A percentile compares a stretch with the other conserved stretches of the same genome.
phyloP scores from a whole-genome alignment of 2,888 invertebrate genomes.

The Saturnia pavonia region DNA sequence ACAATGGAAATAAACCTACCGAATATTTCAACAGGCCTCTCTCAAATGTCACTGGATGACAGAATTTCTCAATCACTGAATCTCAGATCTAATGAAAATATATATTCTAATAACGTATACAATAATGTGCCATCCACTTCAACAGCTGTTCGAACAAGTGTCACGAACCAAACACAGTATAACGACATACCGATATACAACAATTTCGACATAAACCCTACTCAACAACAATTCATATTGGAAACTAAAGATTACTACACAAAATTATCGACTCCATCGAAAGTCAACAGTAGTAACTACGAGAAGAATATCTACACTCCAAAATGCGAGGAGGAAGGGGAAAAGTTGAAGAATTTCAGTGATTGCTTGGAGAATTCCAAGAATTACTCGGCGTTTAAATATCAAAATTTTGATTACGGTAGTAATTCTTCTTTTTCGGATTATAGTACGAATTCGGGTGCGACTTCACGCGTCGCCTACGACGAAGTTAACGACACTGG shows the following conservation, averaged over 20 bases:
- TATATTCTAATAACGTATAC: slow-evolving; percentile 56
- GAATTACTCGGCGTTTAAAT: slow-evolving; percentile 70
- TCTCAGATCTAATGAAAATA: slow-evolving; percentile 64
- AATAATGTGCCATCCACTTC: slow-evolving; percentile 45
- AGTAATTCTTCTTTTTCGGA: slow-evolving; percentile 45
- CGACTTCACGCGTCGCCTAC: slow-evolving; percentile 53
- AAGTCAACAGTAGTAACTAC: slow-evolving; percentile 53
- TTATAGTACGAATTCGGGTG: slow-evolving; percentile 41
- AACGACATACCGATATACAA: slow-evolving; percentile 65
- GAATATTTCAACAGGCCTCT: slow-evolving; percentile 44
- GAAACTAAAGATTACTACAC: slow-evolving; percentile 75
- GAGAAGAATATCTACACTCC: slow-evolving; percentile 75
- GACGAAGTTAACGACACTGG: slow-evolving; percentile 69
- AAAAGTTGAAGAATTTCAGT: slow-evolving; percentile 68
- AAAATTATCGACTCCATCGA: slow-evolving; percentile 62
- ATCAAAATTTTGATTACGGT: slow-evolving; percentile 63
- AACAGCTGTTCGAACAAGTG: slow-evolving; percentile 30
- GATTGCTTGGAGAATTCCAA: slow-evolving; percentile 69
- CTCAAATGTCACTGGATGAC: slow-evolving; percentile 72
- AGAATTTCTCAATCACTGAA: slow-evolving; percentile 75
- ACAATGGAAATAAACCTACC: slow-evolving; percentile 49
- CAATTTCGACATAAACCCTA: slow-evolving; percentile 61
- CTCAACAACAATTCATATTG: slow-evolving; percentile 63
- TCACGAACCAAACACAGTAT: slow-evolving; percentile 41
- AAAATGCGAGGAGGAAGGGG: slow-evolving; percentile 61